phyloP scores from a whole-genome alignment of 2,888 invertebrate species.

The Drosophila phalerata region DNA sequence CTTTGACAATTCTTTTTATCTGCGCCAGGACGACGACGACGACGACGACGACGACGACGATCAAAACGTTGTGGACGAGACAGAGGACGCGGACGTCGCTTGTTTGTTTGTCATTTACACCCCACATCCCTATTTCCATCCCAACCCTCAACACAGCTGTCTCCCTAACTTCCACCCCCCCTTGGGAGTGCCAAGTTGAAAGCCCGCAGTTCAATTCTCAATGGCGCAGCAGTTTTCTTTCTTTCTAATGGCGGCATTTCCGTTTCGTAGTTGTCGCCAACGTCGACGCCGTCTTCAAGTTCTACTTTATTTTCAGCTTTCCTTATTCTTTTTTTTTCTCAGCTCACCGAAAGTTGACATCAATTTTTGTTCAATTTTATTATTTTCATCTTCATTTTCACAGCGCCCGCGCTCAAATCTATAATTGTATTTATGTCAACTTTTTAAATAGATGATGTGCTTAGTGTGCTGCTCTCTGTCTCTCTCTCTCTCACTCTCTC shows the following conservation, averaged over 20 bases:
- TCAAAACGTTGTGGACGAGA: conserved; percentile 1
- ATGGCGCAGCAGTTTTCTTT: conserved; percentile 82
- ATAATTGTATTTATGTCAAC: conserved; percentile 82
- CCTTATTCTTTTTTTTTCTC: neutral
- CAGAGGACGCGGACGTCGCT: conserved; percentile 69
- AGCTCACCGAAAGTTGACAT: conserved; percentile 74
- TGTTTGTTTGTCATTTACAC: conserved; percentile 80
- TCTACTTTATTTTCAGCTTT: conserved; percentile 43
- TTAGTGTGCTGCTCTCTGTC: conserved; percentile 48
- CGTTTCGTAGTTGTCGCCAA: conserved; percentile 63
- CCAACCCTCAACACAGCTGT: neutral
- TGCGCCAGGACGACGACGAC: conserved; percentile 68
- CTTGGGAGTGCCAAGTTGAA: conserved; percentile 57
- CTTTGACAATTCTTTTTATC: conserved; percentile 82
- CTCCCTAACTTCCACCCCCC: conserved; percentile 17
- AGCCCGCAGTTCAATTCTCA: conserved; percentile 81
- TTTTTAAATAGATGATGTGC: conserved; percentile 81
- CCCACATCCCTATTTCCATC: conserved; percentile 19
- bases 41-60: conserved; percentile 25
- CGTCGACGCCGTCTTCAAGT: conserved; percentile 46
- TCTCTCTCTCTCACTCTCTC: neutral
- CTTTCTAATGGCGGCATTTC: conserved; percentile 80
- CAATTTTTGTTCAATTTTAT: conserved; percentile 82
- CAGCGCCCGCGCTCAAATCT: conserved; percentile 76
- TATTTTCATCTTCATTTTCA: conserved; percentile 81